Evolutionary conservation across 2,797 vertebrate species (phyloP).

Genomic region (Perodicticus potto): DNA sequence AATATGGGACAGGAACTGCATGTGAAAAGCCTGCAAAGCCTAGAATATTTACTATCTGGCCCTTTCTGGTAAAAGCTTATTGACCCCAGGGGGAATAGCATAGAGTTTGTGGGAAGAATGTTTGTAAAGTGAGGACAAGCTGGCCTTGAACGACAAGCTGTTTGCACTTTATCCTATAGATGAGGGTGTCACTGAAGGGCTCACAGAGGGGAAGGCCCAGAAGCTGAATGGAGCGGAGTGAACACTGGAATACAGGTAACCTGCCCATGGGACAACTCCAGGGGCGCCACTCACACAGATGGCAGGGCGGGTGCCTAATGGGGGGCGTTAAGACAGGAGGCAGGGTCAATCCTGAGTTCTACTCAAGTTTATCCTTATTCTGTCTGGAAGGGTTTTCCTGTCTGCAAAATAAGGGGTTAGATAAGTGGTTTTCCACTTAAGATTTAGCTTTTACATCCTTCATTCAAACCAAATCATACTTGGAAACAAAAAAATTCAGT

Average conservation of each 20-base stretch:
- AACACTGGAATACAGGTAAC: accelerated
- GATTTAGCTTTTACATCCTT: not conserved
- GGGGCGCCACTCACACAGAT: not conserved
- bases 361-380: not conserved
- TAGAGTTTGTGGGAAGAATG: not conserved
- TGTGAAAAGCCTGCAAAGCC: not conserved
- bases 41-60: not conserved
- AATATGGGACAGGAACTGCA: not conserved
- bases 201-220: not conserved
- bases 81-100: not conserved
- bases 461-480: not conserved
- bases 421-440: not conserved
- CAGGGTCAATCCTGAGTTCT: too few relatives aligned
- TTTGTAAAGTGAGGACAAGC: not conserved
- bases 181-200: not conserved
- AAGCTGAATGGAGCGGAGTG: accelerated
- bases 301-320: not conserved
- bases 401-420: not conserved
- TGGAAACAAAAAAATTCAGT: not conserved
- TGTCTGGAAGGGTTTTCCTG: not conserved
- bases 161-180: not conserved
- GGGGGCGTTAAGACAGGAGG: not conserved
- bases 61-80: not conserved
- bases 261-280: not conserved
- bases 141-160: not conserved